phyloP scores from a whole-genome alignment of 1,140 invertebrate genomes.

The Drosophila quadrilineata region DNA sequence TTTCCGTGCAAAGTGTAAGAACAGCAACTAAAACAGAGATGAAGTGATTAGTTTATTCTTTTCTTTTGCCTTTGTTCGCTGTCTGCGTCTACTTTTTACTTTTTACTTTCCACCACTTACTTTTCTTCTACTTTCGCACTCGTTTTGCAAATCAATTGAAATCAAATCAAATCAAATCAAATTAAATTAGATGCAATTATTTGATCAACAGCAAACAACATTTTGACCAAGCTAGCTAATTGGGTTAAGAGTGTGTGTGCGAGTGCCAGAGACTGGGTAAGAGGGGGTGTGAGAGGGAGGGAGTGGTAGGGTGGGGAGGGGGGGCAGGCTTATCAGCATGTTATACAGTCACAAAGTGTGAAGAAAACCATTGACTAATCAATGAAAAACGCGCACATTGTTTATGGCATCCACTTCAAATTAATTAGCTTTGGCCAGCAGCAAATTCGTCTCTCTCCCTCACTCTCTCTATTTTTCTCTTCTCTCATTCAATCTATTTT shows the following conservation, averaged over 20 bases:
- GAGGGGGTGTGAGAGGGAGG: no score
- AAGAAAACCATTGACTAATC: conserved; percentile 59
- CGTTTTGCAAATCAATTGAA: conserved; percentile 24
- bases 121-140: not conserved
- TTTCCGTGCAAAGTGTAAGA: no score
- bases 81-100: not conserved
- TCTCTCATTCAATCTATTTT: conserved; percentile 56
- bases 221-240: conserved; percentile 62
- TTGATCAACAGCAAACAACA: conserved; percentile 68
- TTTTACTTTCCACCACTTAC: not conserved
- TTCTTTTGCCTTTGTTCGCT: conserved; percentile 4
- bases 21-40: conserved; percentile 39
- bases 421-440: conserved; percentile 48
- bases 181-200: conserved; percentile 76
- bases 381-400: conserved; percentile 39
- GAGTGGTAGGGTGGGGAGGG: no score
- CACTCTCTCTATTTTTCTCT: conserved; percentile 5
- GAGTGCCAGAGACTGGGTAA: no score
- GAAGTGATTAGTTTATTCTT: conserved; percentile 51
- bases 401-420: conserved; percentile 42
- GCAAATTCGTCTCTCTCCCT: no score
- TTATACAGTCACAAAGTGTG: conserved; percentile 1
- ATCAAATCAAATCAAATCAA: conserved; percentile 45
- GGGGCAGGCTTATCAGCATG: conserved; percentile 62
- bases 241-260: conserved; percentile 71